Conservation (phyloP, 2,888 invertebrate species). For the Drosophila crucigera region DNA sequence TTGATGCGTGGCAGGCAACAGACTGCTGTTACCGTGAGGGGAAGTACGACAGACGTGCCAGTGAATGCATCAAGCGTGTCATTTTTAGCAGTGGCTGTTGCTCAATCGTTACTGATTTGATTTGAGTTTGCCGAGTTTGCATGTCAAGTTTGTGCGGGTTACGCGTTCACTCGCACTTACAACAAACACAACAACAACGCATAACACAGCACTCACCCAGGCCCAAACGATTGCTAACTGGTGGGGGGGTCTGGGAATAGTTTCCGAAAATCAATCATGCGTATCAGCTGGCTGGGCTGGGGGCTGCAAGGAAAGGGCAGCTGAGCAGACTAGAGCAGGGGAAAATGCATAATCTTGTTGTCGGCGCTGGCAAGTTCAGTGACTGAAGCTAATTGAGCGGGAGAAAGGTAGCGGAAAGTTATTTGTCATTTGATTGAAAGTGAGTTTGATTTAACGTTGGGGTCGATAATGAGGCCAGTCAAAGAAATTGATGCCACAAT, state of each 20-base stretch:
- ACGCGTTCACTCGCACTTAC: slow-evolving; percentile 62
- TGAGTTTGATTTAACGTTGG: slow-evolving; percentile 63
- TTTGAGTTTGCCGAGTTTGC: slow-evolving; percentile 53
- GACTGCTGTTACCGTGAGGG: slow-evolving; percentile 20
- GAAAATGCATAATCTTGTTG: slow-evolving; percentile 64
- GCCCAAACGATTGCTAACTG: slow-evolving; percentile 23
- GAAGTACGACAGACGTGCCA: slow-evolving; percentile 8
- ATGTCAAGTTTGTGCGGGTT: slow-evolving; percentile 68
- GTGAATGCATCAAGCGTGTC: slow-evolving; percentile 72
- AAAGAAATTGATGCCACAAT: slow-evolving; percentile 1
- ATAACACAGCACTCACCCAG: slow-evolving; percentile 7
- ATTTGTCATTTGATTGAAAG: slow-evolving; percentile 78
- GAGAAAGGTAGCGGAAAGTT: slow-evolving; percentile 77
- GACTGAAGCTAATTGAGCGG: slow-evolving; percentile 71
- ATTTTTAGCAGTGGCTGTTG: slow-evolving; percentile 63
- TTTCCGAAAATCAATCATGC: slow-evolving; percentile 60
- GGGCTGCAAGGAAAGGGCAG: neutral
- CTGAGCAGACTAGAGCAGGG: slow-evolving; percentile 8
- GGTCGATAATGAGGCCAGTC: slow-evolving; percentile 42
- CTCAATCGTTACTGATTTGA: slow-evolving; percentile 73
- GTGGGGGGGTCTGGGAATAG: slow-evolving; percentile 10
- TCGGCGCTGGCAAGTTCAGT: slow-evolving; percentile 61
- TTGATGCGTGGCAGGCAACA: slow-evolving; percentile 65
- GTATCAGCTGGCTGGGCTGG: slow-evolving; percentile 20
- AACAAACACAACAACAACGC: slow-evolving; percentile 38